A percentile compares a stretch with the other conserved stretches of the same genome.
phyloP scores from a whole-genome alignment of 1,140 invertebrate genomes.

The Platyscapa corneri region DNA sequence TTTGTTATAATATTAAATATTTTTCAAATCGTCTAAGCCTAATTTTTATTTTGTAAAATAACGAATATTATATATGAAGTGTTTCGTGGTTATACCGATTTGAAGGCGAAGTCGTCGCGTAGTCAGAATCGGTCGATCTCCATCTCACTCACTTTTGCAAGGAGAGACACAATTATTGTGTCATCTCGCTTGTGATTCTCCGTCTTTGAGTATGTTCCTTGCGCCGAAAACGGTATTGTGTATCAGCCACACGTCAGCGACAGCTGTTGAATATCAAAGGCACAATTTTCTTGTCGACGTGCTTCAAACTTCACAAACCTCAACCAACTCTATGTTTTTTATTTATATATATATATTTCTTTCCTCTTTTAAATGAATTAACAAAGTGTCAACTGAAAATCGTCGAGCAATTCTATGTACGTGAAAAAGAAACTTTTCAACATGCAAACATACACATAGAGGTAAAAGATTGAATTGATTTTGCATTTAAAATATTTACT shows the following conservation, averaged over 20 bases:
- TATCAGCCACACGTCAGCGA: constrained; percentile 50
- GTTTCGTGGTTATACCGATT: constrained; percentile 67
- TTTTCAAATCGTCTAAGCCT: constrained; percentile 31
- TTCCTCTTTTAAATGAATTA: constrained; percentile 37
- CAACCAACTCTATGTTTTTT: constrained; percentile 51
- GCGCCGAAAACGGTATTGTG: constrained; percentile 39
- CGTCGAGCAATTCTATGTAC: constrained; percentile 39
- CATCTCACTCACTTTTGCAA: constrained; percentile 43
- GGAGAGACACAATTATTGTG: constrained; percentile 43
- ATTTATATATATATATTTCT: not conserved
- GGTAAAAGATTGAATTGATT: constrained; percentile 16
- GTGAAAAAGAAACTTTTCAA: constrained; percentile 35
- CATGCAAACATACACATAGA: constrained; percentile 47
- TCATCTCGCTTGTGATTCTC: constrained; percentile 28
- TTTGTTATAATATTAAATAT: constrained; percentile 31
- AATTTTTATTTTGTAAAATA: constrained; percentile 55
- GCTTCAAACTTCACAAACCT: constrained; percentile 55
- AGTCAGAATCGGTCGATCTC: constrained; percentile 53
- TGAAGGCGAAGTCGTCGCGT: constrained; percentile 66
- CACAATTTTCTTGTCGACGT: constrained; percentile 64
- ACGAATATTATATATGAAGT: constrained; percentile 54
- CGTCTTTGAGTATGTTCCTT: constrained; percentile 39
- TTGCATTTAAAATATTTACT: constrained; percentile 24
- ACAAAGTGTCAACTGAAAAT: constrained; percentile 47
- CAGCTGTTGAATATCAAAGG: constrained; percentile 73